Conservation (phyloP, 2,888 invertebrate genomes). For the Crematogaster levior region DNA sequence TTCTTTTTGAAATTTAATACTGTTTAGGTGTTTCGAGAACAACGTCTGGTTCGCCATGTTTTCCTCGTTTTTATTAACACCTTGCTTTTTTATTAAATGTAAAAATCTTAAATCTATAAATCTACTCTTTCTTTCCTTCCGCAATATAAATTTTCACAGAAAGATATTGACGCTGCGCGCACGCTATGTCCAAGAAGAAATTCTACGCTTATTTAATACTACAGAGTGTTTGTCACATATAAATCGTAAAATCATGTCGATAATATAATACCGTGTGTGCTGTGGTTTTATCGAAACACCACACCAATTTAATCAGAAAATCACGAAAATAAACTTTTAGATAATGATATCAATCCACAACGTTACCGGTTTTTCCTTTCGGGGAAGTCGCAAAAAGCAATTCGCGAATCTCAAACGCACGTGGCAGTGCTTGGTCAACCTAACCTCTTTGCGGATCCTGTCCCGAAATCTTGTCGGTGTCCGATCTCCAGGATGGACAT, state of each 20-base stretch:
- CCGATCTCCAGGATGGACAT: background rate
- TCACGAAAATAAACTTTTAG: background rate
- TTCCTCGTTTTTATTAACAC: background rate
- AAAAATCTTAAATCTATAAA: background rate
- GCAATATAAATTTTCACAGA: background rate
- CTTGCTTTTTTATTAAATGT: background rate
- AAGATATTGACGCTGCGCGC: background rate
- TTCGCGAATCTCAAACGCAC: background rate
- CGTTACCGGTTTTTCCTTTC: background rate
- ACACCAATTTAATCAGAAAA: background rate
- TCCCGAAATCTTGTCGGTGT: background rate
- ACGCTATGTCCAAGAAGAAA: background rate
- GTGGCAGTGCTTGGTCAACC: background rate
- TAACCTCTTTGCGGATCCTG: background rate
- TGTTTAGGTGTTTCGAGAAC: constrained; percentile 78
- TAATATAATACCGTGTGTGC: constrained; percentile 55
- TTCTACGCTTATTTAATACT: constrained; percentile 24
- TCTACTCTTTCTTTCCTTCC: constrained; percentile 24
- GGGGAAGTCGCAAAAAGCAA: background rate
- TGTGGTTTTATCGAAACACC: background rate
- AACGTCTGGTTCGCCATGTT: constrained; percentile 73
- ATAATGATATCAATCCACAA: background rate
- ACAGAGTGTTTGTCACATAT: constrained; percentile 2
- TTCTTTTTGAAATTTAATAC: constrained; percentile 69
- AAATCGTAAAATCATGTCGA: constrained; percentile 37